These are phyloP conservation scores for Buteo buteo DNA, from an alignment of 2,113 vertebrate species.

Conservation along the genomic window DNA sequence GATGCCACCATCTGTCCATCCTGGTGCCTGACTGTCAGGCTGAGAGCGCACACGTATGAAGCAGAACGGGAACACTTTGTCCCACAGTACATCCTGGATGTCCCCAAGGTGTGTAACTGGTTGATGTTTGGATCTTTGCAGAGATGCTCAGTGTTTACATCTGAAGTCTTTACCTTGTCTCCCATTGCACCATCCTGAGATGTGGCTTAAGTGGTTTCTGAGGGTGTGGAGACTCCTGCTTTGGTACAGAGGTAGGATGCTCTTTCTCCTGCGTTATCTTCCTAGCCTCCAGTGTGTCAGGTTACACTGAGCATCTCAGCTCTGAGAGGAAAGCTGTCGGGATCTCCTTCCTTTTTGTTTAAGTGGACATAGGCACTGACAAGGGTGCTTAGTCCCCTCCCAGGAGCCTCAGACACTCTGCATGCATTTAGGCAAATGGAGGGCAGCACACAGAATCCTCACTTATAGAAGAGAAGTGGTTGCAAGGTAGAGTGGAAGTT, in stretches of 20 bases:
- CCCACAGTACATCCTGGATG: slow-evolving; percentile 78
- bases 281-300: background rate
- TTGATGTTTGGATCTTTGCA: background rate
- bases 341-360: background rate
- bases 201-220: background rate
- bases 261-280: background rate
- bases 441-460: background rate
- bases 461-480: background rate
- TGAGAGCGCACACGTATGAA: slow-evolving; percentile 81
- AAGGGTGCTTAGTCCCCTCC: background rate
- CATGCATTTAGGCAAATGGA: background rate
- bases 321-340: background rate
- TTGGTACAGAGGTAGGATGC: background rate
- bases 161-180: background rate
- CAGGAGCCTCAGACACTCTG: background rate
- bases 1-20: slow-evolving; percentile 77
- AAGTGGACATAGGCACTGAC: background rate
- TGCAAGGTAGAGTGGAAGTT: background rate
- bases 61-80: slow-evolving; percentile 71
- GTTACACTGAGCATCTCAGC: background rate
- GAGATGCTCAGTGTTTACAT: background rate
- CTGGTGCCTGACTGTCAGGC: slow-evolving; percentile 84
- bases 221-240: background rate
- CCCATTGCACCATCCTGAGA: background rate
- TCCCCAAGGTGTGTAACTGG: slow-evolving; percentile 63